Evolutionary conservation across 2,113 vertebrate genomes (phyloP).

Genomic region (Xerus inauris): DNA sequence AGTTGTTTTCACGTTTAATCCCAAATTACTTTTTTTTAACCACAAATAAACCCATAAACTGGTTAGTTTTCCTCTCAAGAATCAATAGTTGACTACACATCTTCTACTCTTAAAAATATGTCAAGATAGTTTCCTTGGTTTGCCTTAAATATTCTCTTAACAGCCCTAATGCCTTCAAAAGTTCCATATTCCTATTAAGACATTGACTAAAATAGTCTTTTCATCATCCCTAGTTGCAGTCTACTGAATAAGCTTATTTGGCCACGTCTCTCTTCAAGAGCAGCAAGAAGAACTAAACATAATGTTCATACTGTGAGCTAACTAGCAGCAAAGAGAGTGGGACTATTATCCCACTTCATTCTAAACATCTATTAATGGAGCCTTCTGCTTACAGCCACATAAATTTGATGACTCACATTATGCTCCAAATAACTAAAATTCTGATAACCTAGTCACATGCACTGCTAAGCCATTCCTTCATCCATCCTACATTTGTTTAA

Average conservation of each 20-base stretch:
- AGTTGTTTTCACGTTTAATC: neutral
- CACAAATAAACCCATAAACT: neutral
- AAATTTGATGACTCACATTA: constrained; percentile 15
- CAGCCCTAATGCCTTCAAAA: neutral
- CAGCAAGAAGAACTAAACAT: neutral
- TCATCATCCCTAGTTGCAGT: neutral
- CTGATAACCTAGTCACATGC: neutral
- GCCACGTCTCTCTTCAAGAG: neutral
- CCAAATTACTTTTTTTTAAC: neutral
- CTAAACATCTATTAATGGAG: neutral
- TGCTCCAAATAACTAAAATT: neutral
- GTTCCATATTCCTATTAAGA: neutral
- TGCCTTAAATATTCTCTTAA: constrained; percentile 22
- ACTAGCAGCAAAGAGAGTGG: neutral
- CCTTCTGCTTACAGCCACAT: constrained; percentile 7
- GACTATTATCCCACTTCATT: constrained; percentile 6
- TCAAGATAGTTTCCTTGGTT: neutral
- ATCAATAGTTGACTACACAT: neutral
- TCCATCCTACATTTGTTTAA: constrained; percentile 11
- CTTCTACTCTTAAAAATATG: constrained; percentile 35
- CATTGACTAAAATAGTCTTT: neutral
- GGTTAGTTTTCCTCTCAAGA: neutral
- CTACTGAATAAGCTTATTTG: neutral
- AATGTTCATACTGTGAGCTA: neutral
- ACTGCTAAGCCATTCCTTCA: neutral